phyloP scores from a whole-genome alignment of 2,797 vertebrate species.

The Manis javanica region DNA sequence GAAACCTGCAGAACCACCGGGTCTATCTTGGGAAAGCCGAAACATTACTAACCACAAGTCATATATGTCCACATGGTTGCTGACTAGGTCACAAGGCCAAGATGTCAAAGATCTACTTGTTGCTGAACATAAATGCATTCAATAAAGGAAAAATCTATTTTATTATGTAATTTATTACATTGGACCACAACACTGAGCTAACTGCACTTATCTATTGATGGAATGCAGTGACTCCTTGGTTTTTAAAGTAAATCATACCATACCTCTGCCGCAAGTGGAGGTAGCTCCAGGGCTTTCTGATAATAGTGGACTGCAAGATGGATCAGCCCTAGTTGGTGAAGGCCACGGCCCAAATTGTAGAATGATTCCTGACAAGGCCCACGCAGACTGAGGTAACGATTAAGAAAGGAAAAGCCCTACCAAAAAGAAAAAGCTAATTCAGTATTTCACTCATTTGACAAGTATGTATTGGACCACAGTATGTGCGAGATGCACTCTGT shows the following conservation, averaged over 20 bases:
- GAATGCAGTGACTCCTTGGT: neutral
- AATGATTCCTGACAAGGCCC: conserved; percentile 96
- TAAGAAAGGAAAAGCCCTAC: conserved; percentile 97
- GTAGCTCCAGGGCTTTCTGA: conserved; percentile 91
- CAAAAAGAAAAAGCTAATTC: neutral
- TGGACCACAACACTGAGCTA: neutral
- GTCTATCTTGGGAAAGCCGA: neutral
- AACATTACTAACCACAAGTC: neutral
- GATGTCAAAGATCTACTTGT: neutral
- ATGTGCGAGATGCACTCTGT: neutral
- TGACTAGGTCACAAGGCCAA: neutral
- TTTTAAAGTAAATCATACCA: neutral
- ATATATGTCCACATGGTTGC: neutral
- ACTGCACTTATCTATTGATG: neutral
- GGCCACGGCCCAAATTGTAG: conserved; percentile 95
- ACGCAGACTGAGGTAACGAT: conserved; percentile 93
- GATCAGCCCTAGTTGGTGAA: conserved; percentile 95
- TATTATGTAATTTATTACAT: neutral
- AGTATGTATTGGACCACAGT: neutral
- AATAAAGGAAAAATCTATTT: neutral
- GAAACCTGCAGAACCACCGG: neutral
- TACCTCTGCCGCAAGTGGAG: conserved; percentile 91
- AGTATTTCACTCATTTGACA: neutral
- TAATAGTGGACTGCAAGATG: conserved; percentile 98
- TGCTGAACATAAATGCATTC: neutral